These are phyloP conservation scores for Echiichthys vipera DNA, from an alignment of 2,797 vertebrate genomes.

Conservation along the genomic window DNA sequence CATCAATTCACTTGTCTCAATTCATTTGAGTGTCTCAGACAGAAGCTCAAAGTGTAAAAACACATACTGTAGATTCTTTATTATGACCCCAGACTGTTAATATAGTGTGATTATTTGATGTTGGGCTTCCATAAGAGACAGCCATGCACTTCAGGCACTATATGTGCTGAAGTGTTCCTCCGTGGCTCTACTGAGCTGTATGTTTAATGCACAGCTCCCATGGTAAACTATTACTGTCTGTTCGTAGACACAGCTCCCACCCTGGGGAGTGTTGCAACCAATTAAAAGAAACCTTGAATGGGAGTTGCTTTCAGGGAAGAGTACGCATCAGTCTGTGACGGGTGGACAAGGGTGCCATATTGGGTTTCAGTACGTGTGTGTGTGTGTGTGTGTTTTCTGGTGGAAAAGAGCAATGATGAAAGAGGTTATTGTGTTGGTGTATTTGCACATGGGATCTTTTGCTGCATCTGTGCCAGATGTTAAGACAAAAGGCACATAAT, in stretches of 20 bases:
- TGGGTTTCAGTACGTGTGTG: constrained; percentile 6
- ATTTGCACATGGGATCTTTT: constrained; percentile 50
- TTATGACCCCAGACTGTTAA: constrained; percentile 17
- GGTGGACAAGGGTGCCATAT: constrained; percentile 44
- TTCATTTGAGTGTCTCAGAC: constrained; percentile 14
- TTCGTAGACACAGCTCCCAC: constrained; percentile 42
- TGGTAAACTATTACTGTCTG: constrained; percentile 63
- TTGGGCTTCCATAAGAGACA: constrained; percentile 20
- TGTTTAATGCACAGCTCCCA: constrained; percentile 66
- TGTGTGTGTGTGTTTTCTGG: constrained; percentile 7
- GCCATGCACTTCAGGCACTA: neutral
- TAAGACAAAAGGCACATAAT: constrained; percentile 33
- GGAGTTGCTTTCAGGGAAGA: constrained; percentile 37
- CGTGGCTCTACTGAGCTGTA: constrained; percentile 33
- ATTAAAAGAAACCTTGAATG: constrained; percentile 65
- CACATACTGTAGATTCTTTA: constrained; percentile 20
- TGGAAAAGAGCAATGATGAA: constrained; percentile 17
- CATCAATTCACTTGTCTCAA: constrained; percentile 24
- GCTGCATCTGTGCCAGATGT: constrained; percentile 54
- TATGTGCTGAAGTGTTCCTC: constrained; percentile 27
- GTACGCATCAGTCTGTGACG: constrained; percentile 39
- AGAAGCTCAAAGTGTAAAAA: constrained; percentile 9
- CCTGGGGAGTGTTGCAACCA: constrained; percentile 61
- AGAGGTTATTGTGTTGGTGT: constrained; percentile 30
- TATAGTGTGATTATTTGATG: constrained; percentile 26